Evolutionary conservation across 2,113 vertebrate species (phyloP), one percentile per base, ranked within the genome.

Genomic region (Notiomystis cincta): DNA sequence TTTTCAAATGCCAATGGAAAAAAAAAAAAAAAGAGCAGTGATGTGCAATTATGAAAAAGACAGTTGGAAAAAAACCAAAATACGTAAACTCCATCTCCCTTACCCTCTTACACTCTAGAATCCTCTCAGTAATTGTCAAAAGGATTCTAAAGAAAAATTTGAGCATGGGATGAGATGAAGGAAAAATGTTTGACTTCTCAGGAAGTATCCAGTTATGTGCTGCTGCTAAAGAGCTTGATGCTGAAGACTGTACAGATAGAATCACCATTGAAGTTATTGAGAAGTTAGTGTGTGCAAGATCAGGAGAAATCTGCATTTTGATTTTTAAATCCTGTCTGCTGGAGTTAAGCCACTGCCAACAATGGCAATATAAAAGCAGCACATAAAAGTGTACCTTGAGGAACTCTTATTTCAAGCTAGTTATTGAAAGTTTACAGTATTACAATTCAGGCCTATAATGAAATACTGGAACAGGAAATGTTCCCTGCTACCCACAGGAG

Each of bases 221-320:
- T 78, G 15, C 17, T 35, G 15, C 22, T 67, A 40, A 84, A 89
- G 14, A 78, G 3, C 23, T 60, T 82, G 44, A 28, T 69, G 33
- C 23, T 89, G 42, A 77, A 71, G 38, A 15, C 42, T 35, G 13
- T 56, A 35, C 7, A 53, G 45, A 51, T 11, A 10, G 18, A 30
- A 50, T 73, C 7, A 20, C 10, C 11, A 13, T 0, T 58, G 33
- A 81, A 57, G 13, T 31, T 44, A 27, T 6, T 0, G 4, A 31
- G 30, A 62, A n/a, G 9, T 76, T 79, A 47, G 4, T 33, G 44
- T 82, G 16, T 69, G 33, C 35, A 87, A 89, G 37, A 53, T 30
- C 7, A 87, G n/a, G 13, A 83, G 37, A 81, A 93, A 89, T 40
- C 30, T 72, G 2, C 45, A 70, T 54, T 27, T 81, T 70, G 21